These are phyloP conservation scores for Diachasma alloeum DNA, from an alignment of 1,140 invertebrate species.

Conservation along the genomic window DNA sequence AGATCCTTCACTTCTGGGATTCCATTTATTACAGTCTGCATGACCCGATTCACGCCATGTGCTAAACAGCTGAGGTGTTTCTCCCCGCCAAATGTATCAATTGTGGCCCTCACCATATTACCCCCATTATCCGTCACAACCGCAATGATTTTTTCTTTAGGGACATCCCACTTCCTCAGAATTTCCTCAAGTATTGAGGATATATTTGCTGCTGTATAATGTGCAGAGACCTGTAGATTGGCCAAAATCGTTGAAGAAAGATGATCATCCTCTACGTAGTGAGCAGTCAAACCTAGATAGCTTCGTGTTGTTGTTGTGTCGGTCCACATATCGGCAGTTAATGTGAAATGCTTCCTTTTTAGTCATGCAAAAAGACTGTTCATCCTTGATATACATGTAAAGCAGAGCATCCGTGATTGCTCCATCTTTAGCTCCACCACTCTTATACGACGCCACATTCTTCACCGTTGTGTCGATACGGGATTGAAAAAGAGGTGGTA, in stretches of 20 bases:
- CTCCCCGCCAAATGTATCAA: conserved; percentile 46
- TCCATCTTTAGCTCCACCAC: conserved; percentile 22
- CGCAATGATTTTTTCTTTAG: conserved; percentile 45
- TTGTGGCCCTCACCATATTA: conserved; percentile 52
- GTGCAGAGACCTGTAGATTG: conserved; percentile 36
- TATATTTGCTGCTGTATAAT: conserved; percentile 47
- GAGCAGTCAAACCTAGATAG: conserved; percentile 40
- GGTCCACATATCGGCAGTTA: conserved; percentile 49
- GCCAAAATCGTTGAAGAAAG: conserved; percentile 31
- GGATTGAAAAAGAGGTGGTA: no score
- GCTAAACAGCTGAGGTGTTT: conserved; percentile 45
- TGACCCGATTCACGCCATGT: conserved; percentile 32
- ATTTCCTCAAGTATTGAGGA: conserved; percentile 34
- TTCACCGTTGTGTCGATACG: conserved; percentile 2
- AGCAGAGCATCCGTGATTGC: conserved; percentile 33
- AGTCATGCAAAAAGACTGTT: conserved; percentile 51
- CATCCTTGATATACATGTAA: conserved; percentile 52
- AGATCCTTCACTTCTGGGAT: background rate
- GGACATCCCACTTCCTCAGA: conserved; percentile 45
- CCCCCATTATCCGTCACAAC: conserved; percentile 53
- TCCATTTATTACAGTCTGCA: conserved; percentile 5
- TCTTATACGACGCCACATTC: conserved; percentile 12
- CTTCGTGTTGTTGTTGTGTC: conserved; percentile 40
- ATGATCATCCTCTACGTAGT: conserved; percentile 32
- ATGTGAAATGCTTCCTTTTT: conserved; percentile 45